Base-by-base conservation (phyloP, 2,888 invertebrate genomes). In the Tenthredo distinguenda region DNA sequence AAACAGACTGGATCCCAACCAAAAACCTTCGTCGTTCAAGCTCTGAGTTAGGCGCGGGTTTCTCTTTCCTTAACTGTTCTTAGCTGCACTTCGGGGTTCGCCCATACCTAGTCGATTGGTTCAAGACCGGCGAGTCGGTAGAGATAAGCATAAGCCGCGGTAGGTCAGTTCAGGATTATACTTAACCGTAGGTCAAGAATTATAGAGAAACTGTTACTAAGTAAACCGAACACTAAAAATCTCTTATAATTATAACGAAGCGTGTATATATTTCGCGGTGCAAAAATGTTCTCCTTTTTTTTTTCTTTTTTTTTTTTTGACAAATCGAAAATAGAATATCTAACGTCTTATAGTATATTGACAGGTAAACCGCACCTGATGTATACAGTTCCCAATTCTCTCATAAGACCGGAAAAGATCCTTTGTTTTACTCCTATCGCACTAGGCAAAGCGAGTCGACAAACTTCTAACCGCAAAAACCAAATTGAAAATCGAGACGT, bases 1-100 rank as follows among this genome's bases (percentile, higher is more conserved):
- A 81, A 81, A 81, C 81, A 81, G 81, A 81, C 58, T 21, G n/a
- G 81, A 81, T 81, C 26, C 81, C 37, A 81, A 81, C 81, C 81
- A 81, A 81, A 81, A 81, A 62, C 62, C 21, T n/a, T 81, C 77
- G 7, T 81, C 81, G 81, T 81, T 62, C 50, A 40, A 58, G n/a
- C 81, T 62, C 26, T n/a, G 2, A 40, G 21, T 74, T 74, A 74
- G 43, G n/a, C 72, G 37, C n/a, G 7, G 9, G 40, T 74, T 74
- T 74, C 68, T 68, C 68, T 34, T 68, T 34, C 34, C 68, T 68
- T 34, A 18, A 62, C 62, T 10, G 21, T 26, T 21, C 21, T 10
- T 62, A 62, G 26, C 21, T 62, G 62, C 62, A 62, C 21, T 26
- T 10, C 34, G 15, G 68, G 5, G 15, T 68, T 15, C 68, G 34